Evolutionary conservation across 2,797 vertebrate genomes (phyloP), one percentile per base, ranked within the genome.

Genomic region (Anas georgica): DNA sequence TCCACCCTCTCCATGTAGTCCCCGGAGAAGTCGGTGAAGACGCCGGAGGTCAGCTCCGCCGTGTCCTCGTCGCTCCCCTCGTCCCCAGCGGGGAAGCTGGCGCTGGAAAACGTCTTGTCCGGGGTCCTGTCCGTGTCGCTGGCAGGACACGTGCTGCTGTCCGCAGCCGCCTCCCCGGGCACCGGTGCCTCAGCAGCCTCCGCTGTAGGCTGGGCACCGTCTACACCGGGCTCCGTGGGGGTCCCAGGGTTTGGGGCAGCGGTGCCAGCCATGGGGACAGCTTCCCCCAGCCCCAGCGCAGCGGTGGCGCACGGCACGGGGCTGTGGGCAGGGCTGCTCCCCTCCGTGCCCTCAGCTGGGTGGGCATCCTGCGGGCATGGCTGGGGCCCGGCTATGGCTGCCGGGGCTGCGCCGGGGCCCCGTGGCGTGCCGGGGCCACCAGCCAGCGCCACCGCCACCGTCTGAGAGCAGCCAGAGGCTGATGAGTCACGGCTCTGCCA

Each of bases 1-100:
- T 98, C 98, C 7, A 87, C 95, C 6, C 96, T 96, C 84, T 98
- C 98, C 2, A 86, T 31, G 43, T 97, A 98, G 11, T 98, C 98
- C 25, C 98, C 96, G n/a, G 98, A 98, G 92, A 98, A 97, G 45
- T 98, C 98, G 0, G 97, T 98, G 56, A 99, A 99, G 93, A 98
- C 95, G 1, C 98, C 98, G 0, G 98, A 99, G 35, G 98, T 98
- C 58, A 98, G 96, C 25, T 99, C 98, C 0, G 98, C 98, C 22
- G 98, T 97, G 56, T 99, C 98, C 50, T 97, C 97, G 0, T 98
- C 98, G 6, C 98, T 98, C 93, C 98, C 98, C 37, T 98, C 98
- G 0, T 98, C 98, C 46, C 88, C 97, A 76, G 98, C 98, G 1
- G 97, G 97, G 4, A 98, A 98, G 88, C 98, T 98, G 68, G 97